phyloP scores from a whole-genome alignment of 2,113 vertebrate species.

The Eubucco bourcierii region DNA sequence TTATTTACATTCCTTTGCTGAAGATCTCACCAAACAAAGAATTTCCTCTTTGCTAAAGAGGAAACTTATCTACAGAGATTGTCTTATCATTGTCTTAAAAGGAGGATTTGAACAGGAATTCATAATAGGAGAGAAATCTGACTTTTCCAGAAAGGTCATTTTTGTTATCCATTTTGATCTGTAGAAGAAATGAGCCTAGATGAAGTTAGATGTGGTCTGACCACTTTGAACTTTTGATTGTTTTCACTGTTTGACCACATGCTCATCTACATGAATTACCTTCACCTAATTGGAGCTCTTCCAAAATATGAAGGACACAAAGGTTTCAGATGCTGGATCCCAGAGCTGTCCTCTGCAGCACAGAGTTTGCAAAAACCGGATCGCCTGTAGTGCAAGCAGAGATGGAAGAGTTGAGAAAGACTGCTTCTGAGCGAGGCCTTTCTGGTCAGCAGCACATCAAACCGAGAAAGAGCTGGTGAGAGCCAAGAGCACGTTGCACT shows the following conservation, averaged over 20 bases:
- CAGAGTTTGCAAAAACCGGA: background rate
- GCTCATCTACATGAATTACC: background rate
- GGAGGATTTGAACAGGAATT: slow-evolving; percentile 47
- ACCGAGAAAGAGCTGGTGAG: background rate
- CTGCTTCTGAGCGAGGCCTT: background rate
- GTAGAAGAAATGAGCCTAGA: slow-evolving; percentile 9
- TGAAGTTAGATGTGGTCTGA: background rate
- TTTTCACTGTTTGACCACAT: background rate
- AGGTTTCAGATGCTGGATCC: background rate
- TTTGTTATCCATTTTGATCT: slow-evolving; percentile 12
- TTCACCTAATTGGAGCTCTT: slow-evolving; percentile 5
- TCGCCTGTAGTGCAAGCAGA: background rate
- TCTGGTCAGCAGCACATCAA: background rate
- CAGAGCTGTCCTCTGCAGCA: background rate
- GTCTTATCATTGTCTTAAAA: slow-evolving; percentile 51
- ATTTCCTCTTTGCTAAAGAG: slow-evolving; percentile 53
- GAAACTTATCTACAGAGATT: slow-evolving; percentile 53
- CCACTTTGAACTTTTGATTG: slow-evolving; percentile 38
- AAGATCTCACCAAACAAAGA: slow-evolving; percentile 51
- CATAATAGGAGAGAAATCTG: slow-evolving; percentile 20
- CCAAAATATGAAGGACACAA: background rate
- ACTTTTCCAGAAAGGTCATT: slow-evolving; percentile 32
- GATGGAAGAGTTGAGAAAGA: background rate
- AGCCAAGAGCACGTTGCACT: background rate
- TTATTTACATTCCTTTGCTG: slow-evolving; percentile 60